A percentile compares a stretch with the other conserved stretches of the same genome.
phyloP scores from a whole-genome alignment of 2,888 invertebrate species.

The Helobdella robusta region DNA sequence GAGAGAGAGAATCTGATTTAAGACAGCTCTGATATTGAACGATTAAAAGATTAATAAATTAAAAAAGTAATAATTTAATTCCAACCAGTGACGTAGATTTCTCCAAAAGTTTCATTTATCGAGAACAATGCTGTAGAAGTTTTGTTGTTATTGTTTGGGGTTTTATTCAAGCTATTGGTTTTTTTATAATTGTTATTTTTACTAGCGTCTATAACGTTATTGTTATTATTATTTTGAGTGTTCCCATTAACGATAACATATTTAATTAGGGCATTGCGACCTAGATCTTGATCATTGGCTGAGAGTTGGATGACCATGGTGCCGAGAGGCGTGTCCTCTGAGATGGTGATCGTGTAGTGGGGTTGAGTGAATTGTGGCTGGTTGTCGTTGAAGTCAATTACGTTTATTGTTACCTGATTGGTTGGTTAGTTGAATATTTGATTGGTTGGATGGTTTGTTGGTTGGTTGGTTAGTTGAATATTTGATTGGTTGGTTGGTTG shows the following conservation, averaged over 20 bases:
- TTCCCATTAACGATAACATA: conserved; percentile 2
- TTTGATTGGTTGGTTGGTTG: too few relatives aligned
- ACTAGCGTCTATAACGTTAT: neutral
- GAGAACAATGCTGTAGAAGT: neutral
- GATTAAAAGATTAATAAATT: too few relatives aligned
- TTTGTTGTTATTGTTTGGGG: neutral
- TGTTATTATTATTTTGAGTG: neutral
- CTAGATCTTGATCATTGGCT: neutral
- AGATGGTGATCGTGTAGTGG: neutral
- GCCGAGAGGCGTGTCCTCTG: conserved; percentile 6
- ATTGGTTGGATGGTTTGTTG: too few relatives aligned
- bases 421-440: too few relatives aligned
- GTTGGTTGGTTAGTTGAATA: too few relatives aligned
- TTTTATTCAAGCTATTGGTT: neutral
- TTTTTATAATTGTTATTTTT: neutral
- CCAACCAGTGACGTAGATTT: neutral
- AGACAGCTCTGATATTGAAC: too few relatives aligned
- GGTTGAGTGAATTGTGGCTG: neutral
- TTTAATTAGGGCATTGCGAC: neutral
- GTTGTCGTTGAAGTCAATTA: conserved; percentile 6
- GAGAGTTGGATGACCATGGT: neutral
- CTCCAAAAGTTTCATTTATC: neutral
- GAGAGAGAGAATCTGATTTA: too few relatives aligned
- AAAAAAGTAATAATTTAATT: neutral
- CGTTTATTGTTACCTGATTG: neutral